These are phyloP conservation scores for Gastrophysa polygoni DNA, from an alignment of 2,888 invertebrate species.

Conservation along the genomic window DNA sequence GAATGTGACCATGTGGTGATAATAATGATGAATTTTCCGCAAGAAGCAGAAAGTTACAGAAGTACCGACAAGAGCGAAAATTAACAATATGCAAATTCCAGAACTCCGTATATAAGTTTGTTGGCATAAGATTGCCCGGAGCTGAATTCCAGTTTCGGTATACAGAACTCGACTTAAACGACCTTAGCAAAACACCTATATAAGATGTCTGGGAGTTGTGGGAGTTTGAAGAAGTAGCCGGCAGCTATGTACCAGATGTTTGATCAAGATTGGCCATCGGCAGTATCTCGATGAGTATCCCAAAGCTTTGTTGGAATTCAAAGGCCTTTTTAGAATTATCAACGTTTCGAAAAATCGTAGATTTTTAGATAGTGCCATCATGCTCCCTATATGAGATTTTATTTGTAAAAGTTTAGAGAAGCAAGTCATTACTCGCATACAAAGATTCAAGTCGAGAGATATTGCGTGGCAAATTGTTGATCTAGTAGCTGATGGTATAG, in stretches of 20 bases:
- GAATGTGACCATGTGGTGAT: too few relatives aligned
- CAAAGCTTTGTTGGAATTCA: too few relatives aligned
- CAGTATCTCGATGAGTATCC: too few relatives aligned
- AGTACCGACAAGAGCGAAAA: not conserved
- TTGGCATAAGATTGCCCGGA: not conserved
- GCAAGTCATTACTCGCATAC: too few relatives aligned
- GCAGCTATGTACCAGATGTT: not conserved
- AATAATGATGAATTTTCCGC: not conserved
- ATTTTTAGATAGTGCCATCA: too few relatives aligned
- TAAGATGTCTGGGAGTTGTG: conserved; percentile 8
- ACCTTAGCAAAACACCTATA: conserved; percentile 12
- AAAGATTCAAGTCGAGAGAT: too few relatives aligned
- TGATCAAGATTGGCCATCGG: not conserved
- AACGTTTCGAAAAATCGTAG: too few relatives aligned
- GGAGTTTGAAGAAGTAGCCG: not conserved
- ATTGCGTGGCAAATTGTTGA: too few relatives aligned
- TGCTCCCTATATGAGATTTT: too few relatives aligned
- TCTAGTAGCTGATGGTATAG: too few relatives aligned
- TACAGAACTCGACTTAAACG: conserved; percentile 4
- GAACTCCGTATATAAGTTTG: not conserved
- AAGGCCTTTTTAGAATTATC: too few relatives aligned
- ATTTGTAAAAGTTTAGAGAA: too few relatives aligned
- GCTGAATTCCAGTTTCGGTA: conserved; percentile 7
- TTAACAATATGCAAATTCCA: conserved; percentile 11
- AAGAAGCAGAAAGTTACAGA: not conserved